These are phyloP conservation scores for Drosophila parthenogenetica DNA, from an alignment of 2,888 invertebrate genomes.

Conservation along the genomic window DNA sequence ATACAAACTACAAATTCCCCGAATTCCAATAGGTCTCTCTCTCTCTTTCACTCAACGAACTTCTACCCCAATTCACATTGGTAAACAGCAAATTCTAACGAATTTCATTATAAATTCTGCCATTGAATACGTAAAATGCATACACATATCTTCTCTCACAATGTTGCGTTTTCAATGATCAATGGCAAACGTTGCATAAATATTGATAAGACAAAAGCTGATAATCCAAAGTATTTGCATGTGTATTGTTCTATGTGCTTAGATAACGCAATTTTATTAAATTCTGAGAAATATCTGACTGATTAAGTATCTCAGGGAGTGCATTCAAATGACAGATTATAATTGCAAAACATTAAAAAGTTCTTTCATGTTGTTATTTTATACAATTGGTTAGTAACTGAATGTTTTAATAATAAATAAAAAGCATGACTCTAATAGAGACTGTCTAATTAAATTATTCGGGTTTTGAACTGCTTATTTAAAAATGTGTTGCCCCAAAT, in stretches of 20 bases:
- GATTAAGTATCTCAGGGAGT: neutral
- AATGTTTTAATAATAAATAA: too few species aligned
- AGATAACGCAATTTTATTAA: neutral
- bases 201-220: conserved; percentile 15
- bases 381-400: too few species aligned
- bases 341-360: too few species aligned
- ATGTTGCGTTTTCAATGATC: conserved; percentile 34
- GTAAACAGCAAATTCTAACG: conserved; percentile 8
- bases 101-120: conserved; percentile 33
- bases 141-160: neutral
- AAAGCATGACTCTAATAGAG: too few species aligned
- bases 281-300: neutral
- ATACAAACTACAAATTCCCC: conserved; percentile 7
- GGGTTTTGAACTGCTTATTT: too few species aligned
- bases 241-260: neutral
- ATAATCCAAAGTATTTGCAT: conserved; percentile 13
- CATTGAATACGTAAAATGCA: conserved; percentile 1
- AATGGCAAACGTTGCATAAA: conserved; percentile 38
- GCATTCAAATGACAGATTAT: too few species aligned
- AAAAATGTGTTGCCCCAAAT: too few species aligned
- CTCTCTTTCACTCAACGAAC: neutral
- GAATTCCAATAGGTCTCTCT: neutral
- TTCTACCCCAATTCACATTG: conserved; percentile 9
- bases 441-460: too few species aligned
- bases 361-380: too few species aligned